Evolutionary conservation across 2,888 invertebrate genomes (phyloP).

Genomic region (Herminia tarsipennalis): DNA sequence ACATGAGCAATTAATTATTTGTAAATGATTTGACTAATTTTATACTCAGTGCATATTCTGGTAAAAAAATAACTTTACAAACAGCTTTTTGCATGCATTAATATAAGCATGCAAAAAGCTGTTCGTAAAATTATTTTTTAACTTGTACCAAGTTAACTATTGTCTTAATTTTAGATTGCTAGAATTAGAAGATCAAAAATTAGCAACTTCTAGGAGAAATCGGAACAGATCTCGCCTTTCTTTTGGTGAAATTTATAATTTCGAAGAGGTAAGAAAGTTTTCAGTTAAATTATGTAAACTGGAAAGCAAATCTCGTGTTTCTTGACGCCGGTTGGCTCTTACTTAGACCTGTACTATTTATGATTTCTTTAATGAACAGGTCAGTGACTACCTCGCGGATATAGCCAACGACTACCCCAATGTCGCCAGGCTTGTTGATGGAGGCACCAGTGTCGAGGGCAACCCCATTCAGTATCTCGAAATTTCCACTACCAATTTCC

Average conservation of each 20-base stretch:
- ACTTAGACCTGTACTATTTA: too few species aligned
- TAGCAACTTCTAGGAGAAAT: conserved; percentile 49
- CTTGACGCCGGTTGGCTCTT: too few species aligned
- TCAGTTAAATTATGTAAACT: too few species aligned
- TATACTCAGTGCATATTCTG: too few species aligned
- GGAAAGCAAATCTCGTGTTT: too few species aligned
- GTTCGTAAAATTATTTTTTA: too few species aligned
- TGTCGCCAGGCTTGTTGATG: conserved; percentile 60
- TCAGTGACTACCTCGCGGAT: conserved; percentile 63
- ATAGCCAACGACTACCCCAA: conserved; percentile 59
- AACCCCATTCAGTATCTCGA: conserved; percentile 84
- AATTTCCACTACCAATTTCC: conserved; percentile 82
- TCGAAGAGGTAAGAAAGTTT: conserved; percentile 14
- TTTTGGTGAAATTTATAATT: conserved; percentile 58
- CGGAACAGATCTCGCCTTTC: conserved; percentile 47
- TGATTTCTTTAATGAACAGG: conserved; percentile 44
- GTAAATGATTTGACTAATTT: too few species aligned
- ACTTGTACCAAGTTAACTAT: too few species aligned
- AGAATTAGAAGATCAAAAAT: conserved; percentile 58
- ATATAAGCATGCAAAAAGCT: too few species aligned
- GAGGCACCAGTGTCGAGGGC: conserved; percentile 85
- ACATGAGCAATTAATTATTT: too few species aligned
- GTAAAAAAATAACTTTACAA: too few species aligned
- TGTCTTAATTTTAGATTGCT: conserved; percentile 45
- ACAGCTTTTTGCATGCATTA: too few species aligned